These are phyloP conservation scores for Channallabes apus DNA, from an alignment of 2,797 vertebrate species.

Conservation along the genomic window DNA sequence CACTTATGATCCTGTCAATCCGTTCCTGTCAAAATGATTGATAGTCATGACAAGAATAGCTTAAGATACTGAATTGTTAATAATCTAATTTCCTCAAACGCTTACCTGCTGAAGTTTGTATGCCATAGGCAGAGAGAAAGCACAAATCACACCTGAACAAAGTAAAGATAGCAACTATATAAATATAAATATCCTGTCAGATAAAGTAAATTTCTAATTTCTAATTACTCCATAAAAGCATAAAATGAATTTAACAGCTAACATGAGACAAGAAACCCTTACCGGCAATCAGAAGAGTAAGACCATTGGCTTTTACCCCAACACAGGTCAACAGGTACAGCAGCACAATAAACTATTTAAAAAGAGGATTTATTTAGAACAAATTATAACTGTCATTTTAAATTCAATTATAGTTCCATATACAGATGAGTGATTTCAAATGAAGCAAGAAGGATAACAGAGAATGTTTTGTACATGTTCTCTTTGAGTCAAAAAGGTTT, in stretches of 20 bases:
- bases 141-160: conserved; percentile 78
- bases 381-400: neutral
- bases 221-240: neutral
- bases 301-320: conserved; percentile 81
- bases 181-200: neutral
- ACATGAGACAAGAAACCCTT: conserved; percentile 27
- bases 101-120: conserved; percentile 89
- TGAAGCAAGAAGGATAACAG: neutral
- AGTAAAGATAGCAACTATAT: neutral
- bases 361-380: neutral
- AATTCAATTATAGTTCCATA: neutral
- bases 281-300: conserved; percentile 87
- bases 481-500: too few relatives aligned
- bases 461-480: neutral
- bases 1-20: conserved; percentile 79
- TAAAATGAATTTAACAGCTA: neutral
- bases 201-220: neutral
- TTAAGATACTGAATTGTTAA: conserved; percentile 7
- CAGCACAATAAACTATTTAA: conserved; percentile 79
- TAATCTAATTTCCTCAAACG: conserved; percentile 1
- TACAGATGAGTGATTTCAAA: neutral
- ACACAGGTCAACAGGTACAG: conserved; percentile 88
- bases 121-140: conserved; percentile 87
- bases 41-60: conserved; percentile 10
- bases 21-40: conserved; percentile 71